These are phyloP conservation scores for Ricordea florida DNA, from an alignment of 92 coral and sea anemone genomes.

Conservation along the genomic window DNA sequence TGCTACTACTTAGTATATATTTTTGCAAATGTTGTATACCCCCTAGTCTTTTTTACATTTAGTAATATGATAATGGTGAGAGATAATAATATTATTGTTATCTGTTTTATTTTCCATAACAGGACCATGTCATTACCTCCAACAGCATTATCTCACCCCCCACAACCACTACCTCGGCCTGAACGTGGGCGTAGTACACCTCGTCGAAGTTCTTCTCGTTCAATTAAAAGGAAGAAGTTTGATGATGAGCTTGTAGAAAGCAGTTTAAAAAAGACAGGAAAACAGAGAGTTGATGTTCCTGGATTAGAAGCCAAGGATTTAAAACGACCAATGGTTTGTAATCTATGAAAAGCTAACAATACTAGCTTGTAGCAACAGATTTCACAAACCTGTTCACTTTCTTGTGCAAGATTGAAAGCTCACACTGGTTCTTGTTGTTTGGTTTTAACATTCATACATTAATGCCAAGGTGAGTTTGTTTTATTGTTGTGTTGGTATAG, in stretches of 20 bases:
- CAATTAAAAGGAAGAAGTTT: conserved; percentile 96
- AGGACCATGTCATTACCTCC: conserved; percentile 9
- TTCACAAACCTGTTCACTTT: too few species aligned
- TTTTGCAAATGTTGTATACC: neutral
- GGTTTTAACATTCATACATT: too few species aligned
- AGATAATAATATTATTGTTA: neutral
- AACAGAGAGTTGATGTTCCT: conserved; percentile 66
- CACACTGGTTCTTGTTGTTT: too few species aligned
- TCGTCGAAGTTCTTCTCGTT: conserved; percentile 96
- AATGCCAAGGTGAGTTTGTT: too few species aligned
- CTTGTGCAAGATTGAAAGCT: too few species aligned
- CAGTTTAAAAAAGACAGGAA: conserved; percentile 87
- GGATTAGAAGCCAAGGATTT: conserved; percentile 47
- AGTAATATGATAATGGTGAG: neutral
- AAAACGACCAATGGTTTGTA: conserved; percentile 59
- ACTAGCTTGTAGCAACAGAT: too few species aligned
- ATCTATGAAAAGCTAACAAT: neutral
- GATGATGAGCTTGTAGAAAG: conserved; percentile 99
- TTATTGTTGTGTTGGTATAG: too few species aligned
- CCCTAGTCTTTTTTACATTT: neutral
- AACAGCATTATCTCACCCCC: conserved; percentile 7
- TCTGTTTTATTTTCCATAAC: neutral
- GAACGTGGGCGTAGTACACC: conserved; percentile 66
- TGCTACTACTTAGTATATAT: too few species aligned
- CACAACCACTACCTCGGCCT: conserved; percentile 6